Evolutionary conservation across 2,797 vertebrate species (phyloP), one percentile per base, ranked within the genome.

Genomic region (Anguilla anguilla): DNA sequence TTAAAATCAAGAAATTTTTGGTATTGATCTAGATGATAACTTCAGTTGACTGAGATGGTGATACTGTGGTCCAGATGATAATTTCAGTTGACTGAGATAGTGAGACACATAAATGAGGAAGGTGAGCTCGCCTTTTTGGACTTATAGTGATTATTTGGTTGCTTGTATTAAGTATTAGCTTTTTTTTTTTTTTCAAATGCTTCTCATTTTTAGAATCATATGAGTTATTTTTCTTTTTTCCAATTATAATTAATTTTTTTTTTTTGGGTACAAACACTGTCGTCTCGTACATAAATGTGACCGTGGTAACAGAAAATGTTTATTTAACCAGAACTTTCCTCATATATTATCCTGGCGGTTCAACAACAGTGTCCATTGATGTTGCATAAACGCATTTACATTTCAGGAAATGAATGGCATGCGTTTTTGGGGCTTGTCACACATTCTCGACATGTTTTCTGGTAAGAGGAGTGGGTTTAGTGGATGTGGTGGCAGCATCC

Each of bases 341-440:
- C 74, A 46, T 46, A 39, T 74, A 13, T 79, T 79, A 79, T 92
- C 92, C 93, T 90, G 91, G 93, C 92, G 93, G 92, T 95, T 94
- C 93, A 89, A 91, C 77, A 89, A 92, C 92, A n/a, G 10, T 19
- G 88, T 92, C 92, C 91, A 94, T 94, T 91, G 91, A 92, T 94
- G 94, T 95, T 94, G 92, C 94, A 94, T 93, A 92, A 96, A 96
- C 94, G 94, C 94, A 95, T 94, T 89, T 85, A 91, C 92, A 87
- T 81, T 90, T 93, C 90, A 92, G 90, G 93, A 93, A 95, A 93
- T 93, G 89, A 94, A 95, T 95, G 90, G 93, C 92, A 92, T 95
- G 93, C 95, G 95, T 95, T 95, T 93, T 93, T 93, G 95, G 95
- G 95, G 93, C 94, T 94, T 95, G 95, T 94, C 95, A 95, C 93